Base-by-base conservation (phyloP, 2,113 vertebrate genomes). In the Cyphomyrus discorhynchus region DNA sequence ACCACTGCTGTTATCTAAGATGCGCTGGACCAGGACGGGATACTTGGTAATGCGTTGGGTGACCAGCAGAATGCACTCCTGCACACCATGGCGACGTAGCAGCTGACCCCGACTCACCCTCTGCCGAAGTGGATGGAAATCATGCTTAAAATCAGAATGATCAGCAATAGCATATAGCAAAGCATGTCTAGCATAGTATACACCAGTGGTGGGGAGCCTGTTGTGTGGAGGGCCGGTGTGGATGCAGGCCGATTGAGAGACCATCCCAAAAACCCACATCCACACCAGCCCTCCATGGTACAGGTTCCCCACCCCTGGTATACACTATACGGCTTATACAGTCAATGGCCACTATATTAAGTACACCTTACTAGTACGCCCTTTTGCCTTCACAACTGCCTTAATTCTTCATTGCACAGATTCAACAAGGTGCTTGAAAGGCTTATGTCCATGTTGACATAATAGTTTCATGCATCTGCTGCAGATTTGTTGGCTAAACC, bases 1-100 rank as follows among this genome's bases (percentile, higher is more conserved):
- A 98, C 98, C 97, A 5, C 96, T 97, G 90, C 97, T 97, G 90
- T 98, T 97, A 88, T 97, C 97, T 89, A 97, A 94, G 92, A 99
- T 98, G 31, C 97, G 96, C 91, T 95, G 96, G 39, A 99, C 93
- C 45, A 99, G 97, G 80, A 98, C 97, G 0, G 97, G 98, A 92
- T 99, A 99, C 93, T 99, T 98, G 90, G 97, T 99, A 94, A 98
- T 98, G 53, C 98, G 95, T 92, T 99, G 98, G 0, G 97, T 99
- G 92, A 99, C 97, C 93, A 99, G 94, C 86, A 99, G 92, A 92
- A 98, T 98, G 94, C 98, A 99, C 90, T 99, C 97, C 58, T 97
- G 98, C 42, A 98, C 95, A 0, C 98, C 98, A 1, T 98, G 97
- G n/a, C 97, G 95, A 83, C 97, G 97, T 0, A 98, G 95, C 90